Evolutionary conservation across 2,888 invertebrate genomes (phyloP), one percentile per base, ranked within the genome.

Genomic region (Deilephila elpenor): DNA sequence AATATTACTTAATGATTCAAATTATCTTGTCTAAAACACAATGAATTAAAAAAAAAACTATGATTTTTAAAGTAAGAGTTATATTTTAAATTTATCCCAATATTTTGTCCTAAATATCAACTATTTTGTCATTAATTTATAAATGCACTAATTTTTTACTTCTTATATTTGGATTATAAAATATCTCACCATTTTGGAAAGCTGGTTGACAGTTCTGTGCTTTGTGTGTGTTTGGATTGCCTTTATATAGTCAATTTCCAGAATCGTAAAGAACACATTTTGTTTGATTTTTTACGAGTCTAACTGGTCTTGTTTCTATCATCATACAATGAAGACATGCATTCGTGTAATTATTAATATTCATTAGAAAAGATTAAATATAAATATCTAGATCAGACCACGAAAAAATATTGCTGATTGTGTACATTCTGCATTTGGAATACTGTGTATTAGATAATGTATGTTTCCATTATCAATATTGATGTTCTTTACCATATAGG

Each of bases 151-250:
- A 19, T n/a, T 51, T 1, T 8, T 14, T 0, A 53, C n/a, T n/a
- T 56, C 0, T 1, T n/a, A n/a, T n/a, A n/a, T n/a, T 19, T 17
- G 19, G 53, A 56, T 5, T n/a, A 56, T 17, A 5, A 5, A n/a
- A 56, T 56, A 14, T 56, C 56, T 56, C n/a, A 56, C 56, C 56
- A 56, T 56, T 56, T 56, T 56, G 56, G 17, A 56, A 56, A 56
- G 56, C 56, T 56, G 56, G 56, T 56, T 56, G 56, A n/a, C n/a
- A n/a, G 56, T 17, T 56, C n/a, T 56, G n/a, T 56, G n/a, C 17
- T 5, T 56, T 19, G 56, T n/a, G 5, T 17, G 6, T n/a, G 17
- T 19, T 56, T 56, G 17, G 56, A n/a, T 6, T n/a, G 56, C 56
- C 56, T 56, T 34, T 64, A 61, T 73, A 59, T n/a, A 70, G 1